Conservation (phyloP, 2,888 invertebrate genomes). For the Drosophila sordidapex region DNA sequence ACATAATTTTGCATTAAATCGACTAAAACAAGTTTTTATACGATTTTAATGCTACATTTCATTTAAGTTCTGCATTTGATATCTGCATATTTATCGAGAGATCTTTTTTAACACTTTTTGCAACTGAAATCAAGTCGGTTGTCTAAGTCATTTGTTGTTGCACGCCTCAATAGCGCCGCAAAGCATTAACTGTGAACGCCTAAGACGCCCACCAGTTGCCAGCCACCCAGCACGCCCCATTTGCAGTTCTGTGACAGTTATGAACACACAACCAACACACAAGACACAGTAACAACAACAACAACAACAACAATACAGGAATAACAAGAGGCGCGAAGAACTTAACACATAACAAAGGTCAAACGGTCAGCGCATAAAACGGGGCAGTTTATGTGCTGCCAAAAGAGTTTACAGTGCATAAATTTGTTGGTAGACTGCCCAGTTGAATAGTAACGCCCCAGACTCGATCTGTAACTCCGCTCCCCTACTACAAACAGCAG, state of each 20-base stretch:
- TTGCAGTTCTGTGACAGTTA: slow-evolving; percentile 55
- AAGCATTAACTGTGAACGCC: slow-evolving; percentile 47
- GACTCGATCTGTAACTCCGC: not conserved
- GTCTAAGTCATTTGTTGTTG: slow-evolving; percentile 59
- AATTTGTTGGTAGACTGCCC: slow-evolving; percentile 60
- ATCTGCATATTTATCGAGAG: slow-evolving; percentile 21
- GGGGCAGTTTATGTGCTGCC: slow-evolving; percentile 67
- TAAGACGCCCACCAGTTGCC: slow-evolving; percentile 44
- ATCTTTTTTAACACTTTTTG: slow-evolving; percentile 5
- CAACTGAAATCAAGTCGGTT: slow-evolving; percentile 41
- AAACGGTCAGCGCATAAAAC: slow-evolving; percentile 72
- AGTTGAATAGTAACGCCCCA: slow-evolving; percentile 65
- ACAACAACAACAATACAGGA: not conserved
- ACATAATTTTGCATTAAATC: not conserved
- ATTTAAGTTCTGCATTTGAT: not conserved
- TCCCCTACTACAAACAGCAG: not conserved
- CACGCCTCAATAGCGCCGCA: slow-evolving; percentile 21
- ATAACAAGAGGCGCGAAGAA: slow-evolving; percentile 36
- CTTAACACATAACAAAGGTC: slow-evolving; percentile 67
- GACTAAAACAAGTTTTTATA: not conserved
- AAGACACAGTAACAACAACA: slow-evolving; percentile 8
- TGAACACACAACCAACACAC: slow-evolving; percentile 35
- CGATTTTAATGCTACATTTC: not conserved
- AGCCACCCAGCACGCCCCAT: slow-evolving; percentile 60
- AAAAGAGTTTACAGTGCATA: slow-evolving; percentile 64